These are phyloP conservation scores for Limosa lapponica DNA, from an alignment of 2,797 vertebrate genomes.

Conservation along the genomic window DNA sequence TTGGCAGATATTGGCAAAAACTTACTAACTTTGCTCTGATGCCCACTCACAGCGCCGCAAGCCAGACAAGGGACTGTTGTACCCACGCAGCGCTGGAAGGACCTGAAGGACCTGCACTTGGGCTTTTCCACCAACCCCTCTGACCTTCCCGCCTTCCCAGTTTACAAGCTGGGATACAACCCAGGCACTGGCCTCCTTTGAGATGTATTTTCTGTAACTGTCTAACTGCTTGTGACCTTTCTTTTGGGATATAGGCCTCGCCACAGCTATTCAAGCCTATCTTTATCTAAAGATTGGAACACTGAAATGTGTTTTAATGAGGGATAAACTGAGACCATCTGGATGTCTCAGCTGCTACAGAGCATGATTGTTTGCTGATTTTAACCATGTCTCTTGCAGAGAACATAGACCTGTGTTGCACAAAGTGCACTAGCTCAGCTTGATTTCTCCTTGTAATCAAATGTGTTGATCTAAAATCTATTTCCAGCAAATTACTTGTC, in stretches of 20 bases:
- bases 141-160: accelerated
- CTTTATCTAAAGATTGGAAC: slow-evolving; percentile 56
- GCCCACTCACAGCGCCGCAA: accelerated
- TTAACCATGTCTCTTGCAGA: slow-evolving; percentile 25
- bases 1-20: too few species aligned
- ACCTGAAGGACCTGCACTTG: accelerated
- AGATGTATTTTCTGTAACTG: not conserved
- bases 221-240: not conserved
- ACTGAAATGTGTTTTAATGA: slow-evolving; percentile 62
- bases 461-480: slow-evolving; percentile 44
- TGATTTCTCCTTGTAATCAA: slow-evolving; percentile 57
- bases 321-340: slow-evolving; percentile 69
- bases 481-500: slow-evolving; percentile 38
- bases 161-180: not conserved
- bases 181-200: not conserved
- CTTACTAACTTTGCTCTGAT: not conserved
- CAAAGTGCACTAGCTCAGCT: slow-evolving; percentile 6
- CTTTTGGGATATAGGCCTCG: not conserved
- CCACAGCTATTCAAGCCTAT: slow-evolving; percentile 28
- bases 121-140: accelerated
- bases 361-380: slow-evolving; percentile 55
- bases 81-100: accelerated
- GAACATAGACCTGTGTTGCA: slow-evolving; percentile 27
- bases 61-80: accelerated
- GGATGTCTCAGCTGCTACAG: slow-evolving; percentile 60